Percentiles rank a stretch among this genome's conserved stretches.
Evolutionary conservation across 1,140 invertebrate genomes (phyloP).

Genomic region (Bombus waltoni): DNA sequence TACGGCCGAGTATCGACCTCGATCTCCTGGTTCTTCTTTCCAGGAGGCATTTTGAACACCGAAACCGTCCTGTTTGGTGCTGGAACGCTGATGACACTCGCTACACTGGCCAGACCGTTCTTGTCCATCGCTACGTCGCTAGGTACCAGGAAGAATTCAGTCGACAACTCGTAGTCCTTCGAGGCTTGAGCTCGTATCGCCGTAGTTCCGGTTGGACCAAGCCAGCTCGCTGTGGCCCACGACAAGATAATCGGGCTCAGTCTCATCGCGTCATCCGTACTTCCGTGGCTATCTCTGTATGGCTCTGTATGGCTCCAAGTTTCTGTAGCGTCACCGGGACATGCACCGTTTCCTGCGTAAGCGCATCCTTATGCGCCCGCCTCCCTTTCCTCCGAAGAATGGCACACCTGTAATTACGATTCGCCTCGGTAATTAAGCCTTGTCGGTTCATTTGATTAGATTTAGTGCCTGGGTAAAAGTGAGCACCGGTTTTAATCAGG

Average conservation of each 20-base stretch:
- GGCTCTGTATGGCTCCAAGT: constrained; percentile 16
- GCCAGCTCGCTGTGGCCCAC: constrained; percentile 72
- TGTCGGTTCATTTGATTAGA: neutral
- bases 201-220: constrained; percentile 60
- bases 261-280: constrained; percentile 72
- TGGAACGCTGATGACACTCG: constrained; percentile 78
- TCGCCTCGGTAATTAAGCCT: constrained; percentile 6
- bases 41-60: constrained; percentile 63
- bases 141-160: constrained; percentile 89
- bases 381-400: constrained; percentile 30
- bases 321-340: constrained; percentile 57
- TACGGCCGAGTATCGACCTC: constrained; percentile 62
- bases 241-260: constrained; percentile 78
- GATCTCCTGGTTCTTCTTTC: constrained; percentile 59
- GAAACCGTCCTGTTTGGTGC: constrained; percentile 76
- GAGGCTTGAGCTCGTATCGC: constrained; percentile 38
- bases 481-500: too few relatives aligned
- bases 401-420: constrained; percentile 51
- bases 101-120: constrained; percentile 74
- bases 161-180: constrained; percentile 85
- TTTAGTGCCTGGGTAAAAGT: neutral
- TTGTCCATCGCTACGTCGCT: constrained; percentile 72
- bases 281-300: constrained; percentile 17
- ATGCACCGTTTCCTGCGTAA: constrained; percentile 66
- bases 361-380: constrained; percentile 66